Percentiles rank a stretch among this genome's conserved stretches.
Evolutionary conservation across 1,140 invertebrate genomes (phyloP).

Genomic region (Portunus trituberculatus): DNA sequence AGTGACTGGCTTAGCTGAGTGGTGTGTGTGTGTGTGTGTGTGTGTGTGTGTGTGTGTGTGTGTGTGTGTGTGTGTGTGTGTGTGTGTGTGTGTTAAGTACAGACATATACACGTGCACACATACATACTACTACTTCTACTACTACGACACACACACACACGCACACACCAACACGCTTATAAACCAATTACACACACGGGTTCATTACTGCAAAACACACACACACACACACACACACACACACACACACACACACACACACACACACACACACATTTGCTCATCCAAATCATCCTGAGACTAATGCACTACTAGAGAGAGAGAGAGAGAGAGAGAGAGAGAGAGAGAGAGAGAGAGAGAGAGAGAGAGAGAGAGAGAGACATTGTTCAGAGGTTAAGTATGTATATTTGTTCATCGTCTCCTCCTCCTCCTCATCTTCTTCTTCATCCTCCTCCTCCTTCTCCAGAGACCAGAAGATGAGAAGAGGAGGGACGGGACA

Average conservation of each 20-base stretch:
- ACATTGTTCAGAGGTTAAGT: neutral
- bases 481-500: too few relatives aligned
- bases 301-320: neutral
- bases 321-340: slow-evolving; percentile 36
- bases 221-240: neutral
- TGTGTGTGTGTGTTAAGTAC: slow-evolving; percentile 26
- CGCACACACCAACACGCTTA: too few relatives aligned
- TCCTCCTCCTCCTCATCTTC: too few relatives aligned
- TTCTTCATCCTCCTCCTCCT: too few relatives aligned
- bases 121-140: too few relatives aligned
- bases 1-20: neutral
- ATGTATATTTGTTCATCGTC: neutral
- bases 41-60: neutral
- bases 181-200: too few relatives aligned
- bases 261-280: too few relatives aligned
- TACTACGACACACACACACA: too few relatives aligned
- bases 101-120: too few relatives aligned
- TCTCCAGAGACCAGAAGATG: too few relatives aligned
- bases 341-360: slow-evolving; percentile 8
- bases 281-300: too few relatives aligned
- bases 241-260: neutral
- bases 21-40: neutral
- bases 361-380: neutral
- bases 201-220: neutral
- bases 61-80: slow-evolving; percentile 32